Base-by-base conservation (phyloP, 1,140 invertebrate species). In the Laupala kohalensis region DNA sequence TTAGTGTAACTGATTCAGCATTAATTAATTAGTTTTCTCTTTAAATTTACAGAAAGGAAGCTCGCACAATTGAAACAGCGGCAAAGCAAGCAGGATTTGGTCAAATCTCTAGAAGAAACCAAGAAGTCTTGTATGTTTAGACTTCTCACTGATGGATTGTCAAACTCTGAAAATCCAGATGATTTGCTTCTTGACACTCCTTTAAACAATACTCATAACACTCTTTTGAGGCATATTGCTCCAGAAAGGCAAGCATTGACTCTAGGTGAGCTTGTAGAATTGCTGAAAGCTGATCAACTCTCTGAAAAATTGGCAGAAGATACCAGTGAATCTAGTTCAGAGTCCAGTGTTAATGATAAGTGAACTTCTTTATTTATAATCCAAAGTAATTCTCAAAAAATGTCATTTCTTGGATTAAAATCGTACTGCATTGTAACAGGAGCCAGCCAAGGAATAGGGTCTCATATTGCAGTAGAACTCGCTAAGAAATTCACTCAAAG, bases 381-480 rank as follows among this genome's bases (percentile, higher is more conserved):
- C n/a, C n/a, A n/a, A n/a, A n/a, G n/a, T n/a, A n/a, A n/a, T n/a
- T n/a, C n/a, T n/a, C n/a, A n/a, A 66, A 64, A n/a, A 63, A 79
- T 77, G 74, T 69, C 73, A 23, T 72, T 72, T 68, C 74, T 76
- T 63, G 81, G 79, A 27, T 79, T 81, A 68, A 84, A 83, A 76
- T 82, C 83, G 25, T 87, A 84, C 76, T 77, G 84, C 25, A 19
- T 95, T 9, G 81, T 97, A 6, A 93, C 93, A 12, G 95, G 95
- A 27, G 94, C 94, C 0, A 95, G 92, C 73, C 87, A 90, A 77
- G 95, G 95, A 30, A 93, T 97, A 72, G 95, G 95, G 13, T 84
- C 85, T 74, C 84, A 88, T 74, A 86, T 96, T 67, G 89, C 92
- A 26, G 79, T 88, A 23, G 87, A 89, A 77, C 84, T 94, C 73